phyloP scores from a whole-genome alignment of 2,113 vertebrate genomes.

The Lucifuga dentata region DNA sequence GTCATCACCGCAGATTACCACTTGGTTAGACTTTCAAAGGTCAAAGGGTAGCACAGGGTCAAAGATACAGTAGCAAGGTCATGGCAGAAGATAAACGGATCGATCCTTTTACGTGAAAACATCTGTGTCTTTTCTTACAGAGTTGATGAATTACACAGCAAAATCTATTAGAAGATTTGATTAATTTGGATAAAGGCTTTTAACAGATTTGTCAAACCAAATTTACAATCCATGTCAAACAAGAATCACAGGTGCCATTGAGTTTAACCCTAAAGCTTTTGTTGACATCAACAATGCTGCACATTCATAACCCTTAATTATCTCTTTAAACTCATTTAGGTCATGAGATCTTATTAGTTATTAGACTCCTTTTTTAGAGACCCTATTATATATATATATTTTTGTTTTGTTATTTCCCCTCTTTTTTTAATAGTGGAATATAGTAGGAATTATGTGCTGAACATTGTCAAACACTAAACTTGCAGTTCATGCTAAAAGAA shows the following conservation, averaged over 20 bases:
- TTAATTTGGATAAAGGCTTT: conserved; percentile 39
- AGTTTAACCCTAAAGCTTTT: not conserved
- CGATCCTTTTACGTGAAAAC: conserved; percentile 72
- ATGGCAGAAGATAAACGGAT: conserved; percentile 70
- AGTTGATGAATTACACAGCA: conserved; percentile 42
- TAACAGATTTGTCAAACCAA: not conserved
- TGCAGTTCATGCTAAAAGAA: too few relatives aligned
- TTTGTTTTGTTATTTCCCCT: too few relatives aligned
- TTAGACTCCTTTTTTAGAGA: too few relatives aligned
- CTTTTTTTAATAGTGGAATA: too few relatives aligned
- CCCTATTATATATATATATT: too few relatives aligned
- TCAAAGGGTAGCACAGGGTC: conserved; percentile 62
- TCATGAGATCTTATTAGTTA: not conserved
- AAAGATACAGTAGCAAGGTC: conserved; percentile 75
- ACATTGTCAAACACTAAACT: too few relatives aligned
- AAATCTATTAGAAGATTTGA: conserved; percentile 24
- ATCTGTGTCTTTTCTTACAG: conserved; percentile 42
- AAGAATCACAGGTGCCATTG: not conserved
- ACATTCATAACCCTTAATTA: not conserved
- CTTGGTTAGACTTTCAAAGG: conserved; percentile 69
- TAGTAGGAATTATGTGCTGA: too few relatives aligned
- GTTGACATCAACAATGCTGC: not conserved
- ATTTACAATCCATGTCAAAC: not conserved
- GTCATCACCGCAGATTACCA: conserved; percentile 45
- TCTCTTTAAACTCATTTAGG: not conserved